Conservation (phyloP, 2,888 invertebrate genomes). For the Sympetrum striolatum region DNA sequence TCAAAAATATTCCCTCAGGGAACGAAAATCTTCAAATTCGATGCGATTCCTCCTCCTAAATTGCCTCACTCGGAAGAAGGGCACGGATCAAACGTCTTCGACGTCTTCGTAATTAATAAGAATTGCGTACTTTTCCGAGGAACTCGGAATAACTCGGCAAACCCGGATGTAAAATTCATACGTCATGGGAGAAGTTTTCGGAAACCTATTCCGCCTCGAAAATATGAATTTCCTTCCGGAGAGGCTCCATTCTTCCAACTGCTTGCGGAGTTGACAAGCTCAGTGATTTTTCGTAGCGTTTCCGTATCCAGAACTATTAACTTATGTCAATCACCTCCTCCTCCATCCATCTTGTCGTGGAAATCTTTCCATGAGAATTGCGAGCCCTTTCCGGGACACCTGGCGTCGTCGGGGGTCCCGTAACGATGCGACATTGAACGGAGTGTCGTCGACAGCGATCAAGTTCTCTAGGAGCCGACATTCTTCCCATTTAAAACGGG, state of each 20-base stretch:
- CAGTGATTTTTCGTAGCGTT: neutral
- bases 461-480: neutral
- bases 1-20: too few species aligned
- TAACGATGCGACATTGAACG: constrained; percentile 16
- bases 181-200: neutral
- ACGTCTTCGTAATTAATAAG: too few species aligned
- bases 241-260: neutral
- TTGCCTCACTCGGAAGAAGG: too few species aligned
- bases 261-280: neutral
- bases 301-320: constrained; percentile 28
- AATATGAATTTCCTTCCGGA: neutral
- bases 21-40: too few species aligned
- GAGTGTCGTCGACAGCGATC: constrained; percentile 32
- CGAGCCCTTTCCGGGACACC: constrained; percentile 20
- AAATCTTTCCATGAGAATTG: constrained; percentile 5
- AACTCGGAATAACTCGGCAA: too few species aligned
- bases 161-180: too few species aligned
- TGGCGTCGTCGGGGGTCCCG: neutral
- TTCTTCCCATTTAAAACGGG: neutral
- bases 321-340: constrained; percentile 6
- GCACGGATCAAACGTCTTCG: too few species aligned
- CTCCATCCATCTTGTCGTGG: neutral
- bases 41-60: too few species aligned
- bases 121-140: too few species aligned
- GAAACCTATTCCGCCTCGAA: neutral